phyloP scores from a whole-genome alignment of 2,888 invertebrate species.

The Apantesis nais region DNA sequence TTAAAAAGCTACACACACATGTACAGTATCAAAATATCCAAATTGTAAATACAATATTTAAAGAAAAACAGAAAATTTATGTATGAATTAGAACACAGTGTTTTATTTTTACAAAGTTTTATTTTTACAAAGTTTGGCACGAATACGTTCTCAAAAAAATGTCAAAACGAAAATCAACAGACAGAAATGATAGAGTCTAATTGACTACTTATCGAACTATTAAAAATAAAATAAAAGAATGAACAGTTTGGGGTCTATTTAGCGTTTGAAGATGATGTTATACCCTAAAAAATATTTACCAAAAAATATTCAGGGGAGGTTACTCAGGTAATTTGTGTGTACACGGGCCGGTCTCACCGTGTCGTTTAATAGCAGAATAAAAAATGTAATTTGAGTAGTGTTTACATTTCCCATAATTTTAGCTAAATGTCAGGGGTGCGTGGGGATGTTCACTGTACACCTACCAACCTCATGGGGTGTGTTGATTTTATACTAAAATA shows the following conservation, averaged over 20 bases:
- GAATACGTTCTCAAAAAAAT: too few relatives aligned
- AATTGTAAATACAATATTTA: neutral
- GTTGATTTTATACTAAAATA: constrained; percentile 41
- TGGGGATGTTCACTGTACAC: constrained; percentile 25
- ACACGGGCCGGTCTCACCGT: constrained; percentile 56
- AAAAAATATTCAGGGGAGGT: constrained; percentile 42
- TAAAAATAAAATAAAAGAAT: too few relatives aligned
- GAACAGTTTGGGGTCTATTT: too few relatives aligned
- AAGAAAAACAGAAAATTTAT: too few relatives aligned
- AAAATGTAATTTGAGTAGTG: constrained; percentile 76
- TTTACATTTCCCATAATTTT: constrained; percentile 83
- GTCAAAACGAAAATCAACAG: too few relatives aligned
- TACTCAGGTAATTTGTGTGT: constrained; percentile 30
- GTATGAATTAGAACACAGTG: too few relatives aligned
- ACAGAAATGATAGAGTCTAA: too few relatives aligned
- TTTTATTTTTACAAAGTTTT: too few relatives aligned
- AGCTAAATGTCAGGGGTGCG: constrained; percentile 65
- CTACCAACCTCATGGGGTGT: constrained; percentile 31
- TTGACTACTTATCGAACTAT: too few relatives aligned
- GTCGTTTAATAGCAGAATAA: constrained; percentile 63
- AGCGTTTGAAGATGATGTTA: neutral
- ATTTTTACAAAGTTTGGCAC: too few relatives aligned
- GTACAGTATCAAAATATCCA: neutral
- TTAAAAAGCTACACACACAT: too few relatives aligned
- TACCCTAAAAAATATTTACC: constrained; percentile 16